Conservation (phyloP, 2,888 invertebrate species). For the Campopleginae sp. region DNA sequence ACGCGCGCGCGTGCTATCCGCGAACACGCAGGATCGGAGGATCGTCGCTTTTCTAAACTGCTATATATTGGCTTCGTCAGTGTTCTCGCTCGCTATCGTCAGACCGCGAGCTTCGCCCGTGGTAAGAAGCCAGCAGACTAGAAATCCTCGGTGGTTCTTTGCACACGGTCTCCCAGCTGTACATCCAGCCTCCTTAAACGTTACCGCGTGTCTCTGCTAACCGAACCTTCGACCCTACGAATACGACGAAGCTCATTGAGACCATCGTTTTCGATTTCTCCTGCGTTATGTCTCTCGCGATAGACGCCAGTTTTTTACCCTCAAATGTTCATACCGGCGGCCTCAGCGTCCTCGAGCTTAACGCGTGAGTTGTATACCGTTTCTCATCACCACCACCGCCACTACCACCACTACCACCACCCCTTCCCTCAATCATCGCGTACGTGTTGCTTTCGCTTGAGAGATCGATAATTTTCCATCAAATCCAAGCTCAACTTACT, state of each 20-base stretch:
- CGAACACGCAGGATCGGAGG: conserved; percentile 77
- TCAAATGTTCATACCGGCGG: conserved; percentile 78
- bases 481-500: not conserved
- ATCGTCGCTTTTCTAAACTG: conserved; percentile 66
- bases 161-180: conserved; percentile 1
- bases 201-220: not conserved
- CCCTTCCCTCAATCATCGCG: not conserved
- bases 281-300: conserved; percentile 12
- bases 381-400: conserved; percentile 6
- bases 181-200: not conserved
- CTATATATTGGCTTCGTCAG: conserved; percentile 24
- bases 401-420: not conserved
- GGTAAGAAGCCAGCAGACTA: conserved; percentile 40
- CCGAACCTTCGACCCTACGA: not conserved
- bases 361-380: not conserved
- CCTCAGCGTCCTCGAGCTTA: conserved; percentile 54
- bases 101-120: conserved; percentile 62
- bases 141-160: conserved; percentile 34
- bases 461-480: conserved; percentile 1
- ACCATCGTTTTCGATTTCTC: not conserved
- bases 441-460: conserved; percentile 19
- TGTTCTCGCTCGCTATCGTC: conserved; percentile 40
- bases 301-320: conserved; percentile 71
- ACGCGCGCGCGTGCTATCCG: conserved; percentile 31
- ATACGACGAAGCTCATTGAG: not conserved